phyloP scores from a whole-genome alignment of 2,797 vertebrate genomes.

The Scleropages formosus region DNA sequence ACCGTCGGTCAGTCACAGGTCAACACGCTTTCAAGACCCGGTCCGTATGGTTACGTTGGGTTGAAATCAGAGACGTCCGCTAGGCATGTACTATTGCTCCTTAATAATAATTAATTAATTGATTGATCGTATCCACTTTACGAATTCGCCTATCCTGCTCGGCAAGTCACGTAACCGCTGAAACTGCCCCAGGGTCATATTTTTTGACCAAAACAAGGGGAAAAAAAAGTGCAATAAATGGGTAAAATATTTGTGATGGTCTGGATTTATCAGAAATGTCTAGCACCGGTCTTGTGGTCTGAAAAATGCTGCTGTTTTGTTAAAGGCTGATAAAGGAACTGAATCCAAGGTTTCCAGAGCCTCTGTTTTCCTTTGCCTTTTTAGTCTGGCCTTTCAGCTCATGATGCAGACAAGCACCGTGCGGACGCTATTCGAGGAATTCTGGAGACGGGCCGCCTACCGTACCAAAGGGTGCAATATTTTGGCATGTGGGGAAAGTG shows the following conservation, averaged over 20 bases:
- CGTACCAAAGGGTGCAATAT: slow-evolving; percentile 13
- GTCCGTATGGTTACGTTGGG: background rate
- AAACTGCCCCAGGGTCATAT: background rate
- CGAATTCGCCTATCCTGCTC: background rate
- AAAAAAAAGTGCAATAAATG: background rate
- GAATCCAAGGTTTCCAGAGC: background rate
- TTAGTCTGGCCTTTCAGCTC: slow-evolving; percentile 2
- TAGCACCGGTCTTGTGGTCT: background rate
- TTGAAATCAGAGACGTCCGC: background rate
- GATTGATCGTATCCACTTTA: background rate
- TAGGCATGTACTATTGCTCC: background rate
- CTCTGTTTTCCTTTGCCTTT: slow-evolving; percentile 2
- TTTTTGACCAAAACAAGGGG: background rate
- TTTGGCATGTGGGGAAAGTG: background rate
- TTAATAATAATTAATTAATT: no score
- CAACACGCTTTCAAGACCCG: background rate
- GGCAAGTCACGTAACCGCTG: background rate
- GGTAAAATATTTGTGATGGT: background rate
- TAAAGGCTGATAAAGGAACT: slow-evolving; percentile 7
- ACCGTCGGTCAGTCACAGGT: background rate
- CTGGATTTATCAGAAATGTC: background rate
- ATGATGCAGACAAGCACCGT: background rate
- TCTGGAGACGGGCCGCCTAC: background rate
- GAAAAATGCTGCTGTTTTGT: background rate
- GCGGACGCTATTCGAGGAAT: background rate